Evolutionary conservation across 92 coral and sea anemone species (phyloP).

Genomic region (Heliopora coerulea): DNA sequence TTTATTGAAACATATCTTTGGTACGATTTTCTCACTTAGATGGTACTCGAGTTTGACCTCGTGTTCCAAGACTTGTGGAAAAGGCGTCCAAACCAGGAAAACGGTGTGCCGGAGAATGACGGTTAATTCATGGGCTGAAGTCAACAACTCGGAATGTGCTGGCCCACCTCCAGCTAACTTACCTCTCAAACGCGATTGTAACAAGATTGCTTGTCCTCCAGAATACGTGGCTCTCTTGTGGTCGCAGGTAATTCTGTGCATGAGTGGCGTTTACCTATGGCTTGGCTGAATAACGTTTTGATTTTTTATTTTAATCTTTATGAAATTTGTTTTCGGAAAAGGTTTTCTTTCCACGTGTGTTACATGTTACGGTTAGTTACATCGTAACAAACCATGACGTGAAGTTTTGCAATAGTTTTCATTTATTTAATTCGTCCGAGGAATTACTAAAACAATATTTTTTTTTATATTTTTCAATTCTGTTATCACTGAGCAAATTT

Average conservation of each 20-base stretch:
- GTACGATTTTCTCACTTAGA: constrained; percentile 22
- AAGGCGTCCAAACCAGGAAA: constrained; percentile 49
- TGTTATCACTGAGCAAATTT: too few relatives aligned
- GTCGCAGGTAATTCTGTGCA: constrained; percentile 5
- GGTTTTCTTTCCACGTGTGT: too few relatives aligned
- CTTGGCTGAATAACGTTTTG: too few relatives aligned
- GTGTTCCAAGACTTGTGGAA: constrained; percentile 62
- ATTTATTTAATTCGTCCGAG: too few relatives aligned
- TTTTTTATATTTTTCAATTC: too few relatives aligned
- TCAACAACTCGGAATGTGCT: neutral
- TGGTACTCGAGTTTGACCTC: constrained; percentile 56
- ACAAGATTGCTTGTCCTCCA: neutral
- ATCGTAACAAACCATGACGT: too few relatives aligned
- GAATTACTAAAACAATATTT: too few relatives aligned
- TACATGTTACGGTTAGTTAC: too few relatives aligned
- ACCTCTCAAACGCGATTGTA: neutral
- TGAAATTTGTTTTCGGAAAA: too few relatives aligned
- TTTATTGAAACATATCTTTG: neutral
- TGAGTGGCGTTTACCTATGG: too few relatives aligned
- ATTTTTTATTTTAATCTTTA: too few relatives aligned
- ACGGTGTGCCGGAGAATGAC: constrained; percentile 34
- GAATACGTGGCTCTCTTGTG: neutral
- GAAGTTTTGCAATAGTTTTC: too few relatives aligned
- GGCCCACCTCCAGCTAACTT: neutral
- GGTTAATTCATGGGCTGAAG: neutral